Evolutionary conservation across 2,113 vertebrate species (phyloP).

Genomic region (Geococcyx californianus): DNA sequence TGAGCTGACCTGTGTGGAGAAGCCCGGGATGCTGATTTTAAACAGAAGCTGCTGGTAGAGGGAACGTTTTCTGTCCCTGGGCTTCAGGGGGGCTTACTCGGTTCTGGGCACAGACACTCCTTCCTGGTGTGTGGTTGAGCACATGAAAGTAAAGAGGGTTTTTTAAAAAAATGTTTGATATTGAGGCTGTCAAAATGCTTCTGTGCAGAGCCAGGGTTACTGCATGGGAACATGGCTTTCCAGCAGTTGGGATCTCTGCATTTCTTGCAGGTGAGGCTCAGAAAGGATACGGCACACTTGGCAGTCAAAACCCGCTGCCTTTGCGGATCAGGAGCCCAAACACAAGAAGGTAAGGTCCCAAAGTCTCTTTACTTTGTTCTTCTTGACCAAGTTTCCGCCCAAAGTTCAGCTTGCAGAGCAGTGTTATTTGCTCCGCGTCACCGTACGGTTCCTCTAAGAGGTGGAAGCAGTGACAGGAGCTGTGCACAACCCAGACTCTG

Average conservation of each 20-base stretch:
- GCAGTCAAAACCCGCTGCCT: neutral
- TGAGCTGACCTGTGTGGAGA: neutral
- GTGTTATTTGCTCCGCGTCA: neutral
- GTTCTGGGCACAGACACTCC: neutral
- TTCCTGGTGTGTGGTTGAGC: neutral
- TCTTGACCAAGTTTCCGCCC: neutral
- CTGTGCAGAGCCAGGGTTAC: neutral
- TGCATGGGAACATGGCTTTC: neutral
- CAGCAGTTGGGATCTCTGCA: neutral
- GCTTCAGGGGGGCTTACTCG: neutral
- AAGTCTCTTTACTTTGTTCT: neutral
- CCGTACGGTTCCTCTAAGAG: accelerated
- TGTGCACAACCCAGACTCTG: neutral
- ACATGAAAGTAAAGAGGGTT: neutral
- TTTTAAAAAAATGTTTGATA: neutral
- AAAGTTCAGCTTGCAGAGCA: neutral
- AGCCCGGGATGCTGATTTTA: neutral
- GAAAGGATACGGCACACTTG: neutral
- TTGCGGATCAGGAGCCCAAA: neutral
- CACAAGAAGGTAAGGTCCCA: neutral
- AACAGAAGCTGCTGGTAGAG: neutral
- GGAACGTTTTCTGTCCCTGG: accelerated
- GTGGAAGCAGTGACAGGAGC: neutral
- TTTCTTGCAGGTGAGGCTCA: neutral
- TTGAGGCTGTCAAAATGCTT: neutral